Evolutionary conservation across 2,888 invertebrate genomes (phyloP).

Genomic region (Raillietiella orientalis): DNA sequence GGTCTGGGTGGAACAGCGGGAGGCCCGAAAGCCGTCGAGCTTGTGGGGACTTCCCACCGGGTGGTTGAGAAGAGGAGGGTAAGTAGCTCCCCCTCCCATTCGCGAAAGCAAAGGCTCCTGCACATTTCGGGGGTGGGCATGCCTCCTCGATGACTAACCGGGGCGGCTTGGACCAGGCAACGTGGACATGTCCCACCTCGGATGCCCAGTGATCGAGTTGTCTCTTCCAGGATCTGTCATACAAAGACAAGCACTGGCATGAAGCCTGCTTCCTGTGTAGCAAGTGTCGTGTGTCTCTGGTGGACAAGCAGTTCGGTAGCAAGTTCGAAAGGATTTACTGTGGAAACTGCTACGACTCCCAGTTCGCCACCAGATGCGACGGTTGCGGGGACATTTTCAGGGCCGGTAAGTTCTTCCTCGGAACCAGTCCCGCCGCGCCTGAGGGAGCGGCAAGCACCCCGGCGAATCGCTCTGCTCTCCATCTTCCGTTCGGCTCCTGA

Average conservation of each 20-base stretch:
- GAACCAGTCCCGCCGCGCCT: not conserved
- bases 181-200: too few species aligned
- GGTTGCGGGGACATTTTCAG: constrained; percentile 96
- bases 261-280: constrained; percentile 97
- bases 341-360: constrained; percentile 94
- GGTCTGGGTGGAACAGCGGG: too few species aligned
- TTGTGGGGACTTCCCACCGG: too few species aligned
- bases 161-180: too few species aligned
- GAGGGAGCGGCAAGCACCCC: not conserved
- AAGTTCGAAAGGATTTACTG: constrained; percentile 98
- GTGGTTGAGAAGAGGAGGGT: too few species aligned
- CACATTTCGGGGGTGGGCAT: too few species aligned
- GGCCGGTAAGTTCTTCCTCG: constrained; percentile 40
- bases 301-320: constrained; percentile 97
- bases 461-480: constrained; percentile 1
- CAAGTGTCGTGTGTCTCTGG: constrained; percentile 86
- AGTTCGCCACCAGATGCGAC: constrained; percentile 96
- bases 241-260: constrained; percentile 99
- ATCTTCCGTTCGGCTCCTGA: too few species aligned
- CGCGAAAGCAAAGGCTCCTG: too few species aligned
- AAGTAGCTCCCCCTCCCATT: too few species aligned
- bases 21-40: too few species aligned
- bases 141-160: too few species aligned
- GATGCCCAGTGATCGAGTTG: not conserved
- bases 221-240: constrained; percentile 65